Conservation (phyloP, 2,797 vertebrate species). For the Siniperca undulata region DNA sequence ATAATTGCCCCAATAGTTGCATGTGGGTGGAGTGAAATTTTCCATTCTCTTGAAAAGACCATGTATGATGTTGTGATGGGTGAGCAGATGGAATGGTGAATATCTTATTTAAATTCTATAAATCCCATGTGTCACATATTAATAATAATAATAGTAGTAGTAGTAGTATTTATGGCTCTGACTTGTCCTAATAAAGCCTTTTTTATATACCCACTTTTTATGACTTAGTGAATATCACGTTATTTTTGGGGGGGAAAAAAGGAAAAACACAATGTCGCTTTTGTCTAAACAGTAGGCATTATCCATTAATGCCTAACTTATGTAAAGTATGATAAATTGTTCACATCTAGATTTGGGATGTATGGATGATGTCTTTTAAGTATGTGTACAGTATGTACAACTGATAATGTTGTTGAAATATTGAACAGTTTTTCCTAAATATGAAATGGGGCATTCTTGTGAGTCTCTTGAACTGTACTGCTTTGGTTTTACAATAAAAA, state of each 20-base stretch:
- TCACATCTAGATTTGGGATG: background rate
- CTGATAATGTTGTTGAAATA: background rate
- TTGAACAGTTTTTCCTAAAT: background rate
- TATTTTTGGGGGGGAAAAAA: background rate
- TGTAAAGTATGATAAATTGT: background rate
- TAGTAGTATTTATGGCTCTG: background rate
- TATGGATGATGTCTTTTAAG: background rate
- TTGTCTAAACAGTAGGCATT: background rate
- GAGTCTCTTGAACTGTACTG: background rate
- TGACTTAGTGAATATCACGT: background rate
- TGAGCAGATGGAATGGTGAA: slow-evolving; percentile 32
- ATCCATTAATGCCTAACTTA: background rate
- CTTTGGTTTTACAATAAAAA: slow-evolving; percentile 24
- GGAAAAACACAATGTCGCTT: background rate
- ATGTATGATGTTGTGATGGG: slow-evolving; percentile 15
- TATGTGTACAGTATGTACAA: background rate
- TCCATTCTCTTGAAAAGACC: background rate
- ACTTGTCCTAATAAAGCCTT: slow-evolving; percentile 19
- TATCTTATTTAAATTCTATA: slow-evolving; percentile 14
- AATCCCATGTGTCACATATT: background rate
- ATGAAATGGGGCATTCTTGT: background rate
- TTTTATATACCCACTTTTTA: slow-evolving; percentile 6
- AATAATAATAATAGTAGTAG: no score
- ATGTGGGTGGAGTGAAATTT: slow-evolving; percentile 2
- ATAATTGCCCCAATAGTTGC: background rate